Evolutionary conservation across 2,888 invertebrate genomes (phyloP).

Genomic region (Athalia cordata): DNA sequence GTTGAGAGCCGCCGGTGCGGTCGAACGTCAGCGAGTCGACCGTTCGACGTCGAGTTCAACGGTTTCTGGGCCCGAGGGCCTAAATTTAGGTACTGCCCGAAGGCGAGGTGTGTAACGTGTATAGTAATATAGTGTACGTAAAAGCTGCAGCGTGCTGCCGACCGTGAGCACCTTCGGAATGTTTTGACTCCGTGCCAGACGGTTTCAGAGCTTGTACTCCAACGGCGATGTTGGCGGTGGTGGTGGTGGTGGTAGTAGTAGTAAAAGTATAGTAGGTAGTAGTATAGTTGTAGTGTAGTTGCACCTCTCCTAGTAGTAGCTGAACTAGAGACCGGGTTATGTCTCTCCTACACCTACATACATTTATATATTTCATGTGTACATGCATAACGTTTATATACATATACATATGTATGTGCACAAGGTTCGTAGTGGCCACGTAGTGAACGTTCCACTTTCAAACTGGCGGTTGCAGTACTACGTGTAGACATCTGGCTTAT

Average conservation of each 20-base stretch:
- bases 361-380: no score
- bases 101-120: conserved; percentile 33
- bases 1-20: not conserved
- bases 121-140: not conserved
- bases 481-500: not conserved
- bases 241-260: no score
- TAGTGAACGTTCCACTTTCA: conserved; percentile 32
- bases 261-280: no score
- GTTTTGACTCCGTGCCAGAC: conserved; percentile 45
- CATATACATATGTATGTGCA: not conserved
- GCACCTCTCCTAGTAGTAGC: not conserved
- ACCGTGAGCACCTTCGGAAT: conserved; percentile 45
- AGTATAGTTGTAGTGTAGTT: not conserved
- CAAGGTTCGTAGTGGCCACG: no score
- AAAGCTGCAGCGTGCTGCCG: conserved; percentile 11
- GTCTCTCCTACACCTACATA: no score
- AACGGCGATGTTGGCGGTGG: no score
- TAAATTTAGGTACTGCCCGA: conserved; percentile 42
- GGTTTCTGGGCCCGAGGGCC: conserved; percentile 43
- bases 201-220: not conserved
- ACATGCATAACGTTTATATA: not conserved
- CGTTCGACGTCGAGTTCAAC: conserved; percentile 33
- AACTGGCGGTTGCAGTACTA: not conserved
- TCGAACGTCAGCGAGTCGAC: not conserved
- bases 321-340: not conserved